Percentiles rank a stretch among this genome's conserved stretches.
These are phyloP conservation scores for rabbit (Oryctolagus cuniculus) DNA, from an alignment of 2,113 vertebrate species.

Conservation along the genomic window DNA sequence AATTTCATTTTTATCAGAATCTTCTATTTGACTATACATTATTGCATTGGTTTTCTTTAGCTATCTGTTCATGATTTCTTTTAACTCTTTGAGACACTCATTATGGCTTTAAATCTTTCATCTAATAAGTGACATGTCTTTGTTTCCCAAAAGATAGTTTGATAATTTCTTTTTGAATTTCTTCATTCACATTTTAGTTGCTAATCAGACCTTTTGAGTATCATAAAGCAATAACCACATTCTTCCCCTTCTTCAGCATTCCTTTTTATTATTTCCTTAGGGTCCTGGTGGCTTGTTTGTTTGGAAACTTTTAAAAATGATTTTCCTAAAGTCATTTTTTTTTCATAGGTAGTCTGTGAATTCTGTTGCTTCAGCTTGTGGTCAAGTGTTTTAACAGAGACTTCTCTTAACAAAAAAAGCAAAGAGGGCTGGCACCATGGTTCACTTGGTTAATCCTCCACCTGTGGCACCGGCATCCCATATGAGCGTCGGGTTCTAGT, in stretches of 20 bases:
- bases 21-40: not conserved
- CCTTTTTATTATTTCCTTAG: not conserved
- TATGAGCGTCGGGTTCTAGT: too few relatives aligned
- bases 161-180: not conserved
- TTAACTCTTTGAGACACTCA: not conserved
- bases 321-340: conserved; percentile 3
- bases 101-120: not conserved
- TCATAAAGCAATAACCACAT: not conserved
- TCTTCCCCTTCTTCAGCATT: not conserved
- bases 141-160: not conserved
- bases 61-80: not conserved
- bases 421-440: not conserved
- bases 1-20: not conserved
- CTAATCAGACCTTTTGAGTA: not conserved
- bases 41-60: not conserved
- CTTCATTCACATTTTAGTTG: not conserved
- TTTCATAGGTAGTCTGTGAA: not conserved
- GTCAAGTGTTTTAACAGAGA: not conserved
- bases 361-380: not conserved
- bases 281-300: not conserved
- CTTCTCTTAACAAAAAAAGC: not conserved
- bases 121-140: not conserved
- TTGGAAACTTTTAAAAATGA: not conserved
- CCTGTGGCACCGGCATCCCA: too few relatives aligned
- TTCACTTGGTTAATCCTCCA: too few relatives aligned